Base-by-base conservation (phyloP, 2,113 vertebrate genomes). In the Tringa solitaria region DNA sequence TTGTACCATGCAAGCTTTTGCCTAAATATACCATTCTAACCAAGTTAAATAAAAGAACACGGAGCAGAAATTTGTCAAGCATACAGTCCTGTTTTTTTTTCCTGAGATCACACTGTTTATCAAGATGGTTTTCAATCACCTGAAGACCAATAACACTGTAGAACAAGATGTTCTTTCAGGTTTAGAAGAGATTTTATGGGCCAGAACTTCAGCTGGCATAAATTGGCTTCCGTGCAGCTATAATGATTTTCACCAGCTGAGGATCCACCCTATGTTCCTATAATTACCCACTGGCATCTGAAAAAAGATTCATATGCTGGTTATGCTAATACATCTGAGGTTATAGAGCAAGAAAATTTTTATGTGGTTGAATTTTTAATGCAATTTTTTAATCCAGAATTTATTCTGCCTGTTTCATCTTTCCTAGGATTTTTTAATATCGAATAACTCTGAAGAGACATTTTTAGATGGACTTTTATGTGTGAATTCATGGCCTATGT, bases 171-270 rank as follows among this genome's bases (percentile, higher is more conserved):
- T 95, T 93, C 77, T 95, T 96, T 96, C 65, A 79, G 80, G 57
- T 87, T 95, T 93, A 87, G 84, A 79, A 89, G 51, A 90, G 51
- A 90, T 90, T 96, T 96, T 96, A 97, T 95, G 92, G 88, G 53
- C 86, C 80, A 96, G 94, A 96, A 93, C 86, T 92, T 96, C 83
- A 92, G 86, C 65, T 69, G 79, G 70, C 74, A 84, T 95, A 91
- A 95, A 89, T 82, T 95, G 93, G 72, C 80, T 89, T 92, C 83
- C 57, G 68, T 93, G 84, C 50, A 91, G 86, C 84, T 89, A 61
- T 87, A 89, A 89, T 2, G 18, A 64, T 73, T 95, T 96, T 85
- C 70, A 83, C 65, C 78, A 97, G 93, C 89, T 96, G 89, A 95
- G 81, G 80, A 93, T 93, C 95, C 50, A 8, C 93, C 75, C 89